Base-by-base conservation (phyloP, 2,888 invertebrate species). In the Protodeltote pygarga region DNA sequence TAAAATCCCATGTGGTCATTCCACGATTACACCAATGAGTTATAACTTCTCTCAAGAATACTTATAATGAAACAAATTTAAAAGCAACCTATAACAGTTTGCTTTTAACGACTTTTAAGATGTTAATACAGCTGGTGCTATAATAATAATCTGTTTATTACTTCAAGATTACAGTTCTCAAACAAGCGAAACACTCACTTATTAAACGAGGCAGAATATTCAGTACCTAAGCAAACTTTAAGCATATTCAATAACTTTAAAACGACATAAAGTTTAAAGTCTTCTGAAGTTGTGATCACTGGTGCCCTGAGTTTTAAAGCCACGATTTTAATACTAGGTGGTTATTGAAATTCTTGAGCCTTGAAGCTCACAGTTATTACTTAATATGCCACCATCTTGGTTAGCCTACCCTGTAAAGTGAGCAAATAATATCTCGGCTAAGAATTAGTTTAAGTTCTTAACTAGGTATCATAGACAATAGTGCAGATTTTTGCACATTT, bases 271-370 rank as follows among this genome's bases (percentile, higher is more conserved):
- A 52, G 35, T 53, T 48, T 20, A 46, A 65, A 54, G 48, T 38
- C 34, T 34, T 17, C 34, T 15, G 23, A 21, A 13, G 17, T 23
- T 5, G 13, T 16, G 45, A 52, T 52, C 38, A 5, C 11, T 9
- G 27, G 21, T 19, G 39, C 61, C 33, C 19, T 2, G 24, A 44
- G 25, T 50, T 46, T 41, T 38, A 47, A 50, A 41, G 23, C 45
- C 41, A 27, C 50, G 27, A 40, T 61, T 42, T 45, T 29, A 57
- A 5, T 31, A 28, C 44, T 65, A 55, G n/a, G n/a, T n/a, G n/a
- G 48, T 39, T 62, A 65, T 65, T 63, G 63, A 61, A 63, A 63
- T 65, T 55, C 57, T 57, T 48, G 62, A 34, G 41, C 42, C 35
- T 47, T 37, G 35, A n/a, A 48, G 31, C 25, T 31, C 20, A 25